Conservation (phyloP, 2,113 vertebrate species). For the Pachyramphus minor region DNA sequence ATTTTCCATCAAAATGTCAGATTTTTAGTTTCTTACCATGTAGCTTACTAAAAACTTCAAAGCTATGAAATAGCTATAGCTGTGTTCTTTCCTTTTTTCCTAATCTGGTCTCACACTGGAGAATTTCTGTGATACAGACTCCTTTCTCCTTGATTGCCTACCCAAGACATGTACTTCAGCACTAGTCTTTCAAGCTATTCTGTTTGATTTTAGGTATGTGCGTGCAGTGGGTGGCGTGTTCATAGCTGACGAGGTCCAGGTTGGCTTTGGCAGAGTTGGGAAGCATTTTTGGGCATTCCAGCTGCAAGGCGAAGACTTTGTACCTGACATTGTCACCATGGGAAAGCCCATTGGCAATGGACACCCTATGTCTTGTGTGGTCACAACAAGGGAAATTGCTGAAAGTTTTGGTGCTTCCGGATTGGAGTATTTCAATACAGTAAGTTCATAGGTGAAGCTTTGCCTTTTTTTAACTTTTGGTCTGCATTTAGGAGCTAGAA, state of each 20-base stretch:
- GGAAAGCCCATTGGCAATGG: slow-evolving; percentile 98
- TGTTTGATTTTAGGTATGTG: slow-evolving; percentile 77
- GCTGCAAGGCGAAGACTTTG: slow-evolving; percentile 87
- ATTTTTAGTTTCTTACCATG: neutral
- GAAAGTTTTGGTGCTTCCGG: slow-evolving; percentile 86
- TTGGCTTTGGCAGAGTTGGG: slow-evolving; percentile 93
- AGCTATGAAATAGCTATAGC: neutral
- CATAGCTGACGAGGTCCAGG: slow-evolving; percentile 96
- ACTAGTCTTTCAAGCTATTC: neutral
- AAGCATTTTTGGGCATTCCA: slow-evolving; percentile 95
- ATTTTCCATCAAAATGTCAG: neutral
- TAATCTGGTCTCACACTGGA: neutral
- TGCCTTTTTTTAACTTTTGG: neutral
- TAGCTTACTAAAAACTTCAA: neutral
- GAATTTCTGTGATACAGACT: neutral
- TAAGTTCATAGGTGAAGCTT: slow-evolving; percentile 57
- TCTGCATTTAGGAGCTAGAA: neutral
- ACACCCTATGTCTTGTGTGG: slow-evolving; percentile 95
- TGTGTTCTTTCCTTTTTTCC: neutral
- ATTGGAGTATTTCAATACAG: slow-evolving; percentile 97
- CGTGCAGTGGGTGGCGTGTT: slow-evolving; percentile 83
- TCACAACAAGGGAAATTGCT: slow-evolving; percentile 89
- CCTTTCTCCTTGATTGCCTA: neutral
- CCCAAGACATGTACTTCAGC: accelerated
- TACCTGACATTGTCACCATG: slow-evolving; percentile 97